Base-by-base conservation (phyloP, 2,113 vertebrate species). In the Oenanthe melanoleuca region DNA sequence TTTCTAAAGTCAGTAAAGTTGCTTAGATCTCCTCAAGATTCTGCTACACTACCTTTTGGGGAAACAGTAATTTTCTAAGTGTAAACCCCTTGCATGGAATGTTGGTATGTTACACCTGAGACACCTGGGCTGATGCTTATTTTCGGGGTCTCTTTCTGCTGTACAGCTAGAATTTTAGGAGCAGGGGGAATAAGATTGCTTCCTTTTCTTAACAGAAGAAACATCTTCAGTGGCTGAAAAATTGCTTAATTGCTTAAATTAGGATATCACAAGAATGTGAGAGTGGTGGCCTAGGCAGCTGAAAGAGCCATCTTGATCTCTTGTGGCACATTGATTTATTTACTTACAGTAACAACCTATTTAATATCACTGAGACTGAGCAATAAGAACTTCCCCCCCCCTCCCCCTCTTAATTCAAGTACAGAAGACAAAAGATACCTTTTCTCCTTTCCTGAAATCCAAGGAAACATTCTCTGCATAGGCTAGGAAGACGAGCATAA, bases 401-500 rank as follows among this genome's bases (percentile, higher is more conserved):
- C 34, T 37, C 34, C 34, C 34, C 34, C 34, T 65, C 75, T 52
- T 8, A 52, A 49, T 65, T 60, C 19, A 89, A 52, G 73, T 21
- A 86, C 3, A 5, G 20, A 44, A 66, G 13, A 14, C 61, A 23
- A 69, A 92, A 85, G 12, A 26, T 16, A 29, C 9, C 11, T 70
- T 57, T 77, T 45, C 33, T 82, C 25, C 12, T 59, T 59, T 73
- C 38, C 47, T 86, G 63, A 74, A 90, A 66, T 49, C 29, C 42
- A 44, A 61, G 34, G 28, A n/a, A 57, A 12, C 2, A 3, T 50
- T 80, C 37, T 80, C 10, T 26, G n/a, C 11, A 31, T 44, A 28
- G 15, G 14, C 34, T 57, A 65, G n/a, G 33, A 66, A 47, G 33
- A 16, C 0, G 0, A 71, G 18, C 17, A 9, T 50, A 52, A 49